These are phyloP conservation scores for Cheilosia impressa DNA, from an alignment of 2,888 invertebrate species.

Conservation along the genomic window DNA sequence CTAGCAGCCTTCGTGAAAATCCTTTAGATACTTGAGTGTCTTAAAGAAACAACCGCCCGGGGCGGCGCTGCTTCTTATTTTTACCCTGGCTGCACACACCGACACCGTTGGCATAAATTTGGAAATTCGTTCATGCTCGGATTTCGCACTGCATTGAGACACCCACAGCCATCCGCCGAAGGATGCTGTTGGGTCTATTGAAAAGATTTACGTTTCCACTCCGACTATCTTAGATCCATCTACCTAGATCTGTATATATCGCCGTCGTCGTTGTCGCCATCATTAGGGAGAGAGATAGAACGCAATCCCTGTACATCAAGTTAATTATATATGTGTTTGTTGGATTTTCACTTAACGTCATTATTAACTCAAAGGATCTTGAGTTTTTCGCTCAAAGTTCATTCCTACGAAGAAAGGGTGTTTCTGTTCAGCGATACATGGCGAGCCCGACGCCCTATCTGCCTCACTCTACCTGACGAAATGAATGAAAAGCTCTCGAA, in stretches of 20 bases:
- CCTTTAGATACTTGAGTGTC: constrained; percentile 49
- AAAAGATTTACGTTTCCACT: constrained; percentile 20
- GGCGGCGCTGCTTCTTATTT: not conserved
- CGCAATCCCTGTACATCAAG: constrained; percentile 19
- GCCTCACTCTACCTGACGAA: not conserved
- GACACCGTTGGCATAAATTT: not conserved
- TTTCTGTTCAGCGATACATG: constrained; percentile 27
- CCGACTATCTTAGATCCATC: constrained; percentile 3
- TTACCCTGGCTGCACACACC: constrained; percentile 9
- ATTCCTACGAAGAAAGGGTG: constrained; percentile 30
- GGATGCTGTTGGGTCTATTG: constrained; percentile 19
- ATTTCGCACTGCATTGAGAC: constrained; percentile 34
- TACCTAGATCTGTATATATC: not conserved
- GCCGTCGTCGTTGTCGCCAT: constrained; percentile 9
- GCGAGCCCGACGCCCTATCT: not conserved
- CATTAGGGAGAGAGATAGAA: not conserved
- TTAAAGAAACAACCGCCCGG: constrained; percentile 39
- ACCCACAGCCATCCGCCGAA: constrained; percentile 15
- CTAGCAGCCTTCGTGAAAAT: constrained; percentile 77
- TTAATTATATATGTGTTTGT: constrained; percentile 51
- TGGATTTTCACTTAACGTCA: constrained; percentile 63
- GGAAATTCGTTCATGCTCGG: not conserved
- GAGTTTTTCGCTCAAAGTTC: constrained; percentile 31
- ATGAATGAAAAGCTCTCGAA: constrained; percentile 39
- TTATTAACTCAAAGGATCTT: constrained; percentile 57